Evolutionary conservation across 2,797 vertebrate genomes (phyloP).

Genomic region (Dromococcyx pavoninus): DNA sequence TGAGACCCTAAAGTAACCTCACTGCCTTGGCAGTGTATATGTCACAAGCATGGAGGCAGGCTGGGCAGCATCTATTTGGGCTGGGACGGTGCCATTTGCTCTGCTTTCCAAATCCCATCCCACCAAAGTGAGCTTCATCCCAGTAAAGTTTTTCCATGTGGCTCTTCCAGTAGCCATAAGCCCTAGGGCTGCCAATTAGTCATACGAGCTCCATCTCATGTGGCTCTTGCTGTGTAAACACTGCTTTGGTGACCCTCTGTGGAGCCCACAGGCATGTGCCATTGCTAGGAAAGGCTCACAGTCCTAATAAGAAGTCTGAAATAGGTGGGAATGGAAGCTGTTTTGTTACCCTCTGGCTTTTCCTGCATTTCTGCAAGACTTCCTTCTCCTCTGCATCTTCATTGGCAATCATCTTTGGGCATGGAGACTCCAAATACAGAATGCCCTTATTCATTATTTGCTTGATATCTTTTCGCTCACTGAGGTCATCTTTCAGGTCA

Average conservation of each 20-base stretch:
- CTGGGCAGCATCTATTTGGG: background rate
- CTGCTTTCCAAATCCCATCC: background rate
- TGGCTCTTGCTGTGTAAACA: background rate
- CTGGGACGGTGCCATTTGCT: background rate
- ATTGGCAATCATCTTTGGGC: background rate
- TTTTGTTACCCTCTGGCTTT: no score
- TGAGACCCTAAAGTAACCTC: background rate
- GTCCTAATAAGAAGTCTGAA: background rate
- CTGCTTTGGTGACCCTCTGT: background rate
- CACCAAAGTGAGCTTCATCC: background rate
- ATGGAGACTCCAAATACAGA: accelerated
- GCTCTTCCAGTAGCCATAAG: background rate
- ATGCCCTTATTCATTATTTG: background rate
- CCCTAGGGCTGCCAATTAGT: background rate
- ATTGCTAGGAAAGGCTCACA: background rate
- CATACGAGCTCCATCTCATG: background rate
- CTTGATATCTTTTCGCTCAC: background rate
- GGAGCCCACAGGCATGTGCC: background rate
- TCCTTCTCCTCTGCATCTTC: no score
- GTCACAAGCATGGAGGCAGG: background rate
- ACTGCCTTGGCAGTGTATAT: background rate
- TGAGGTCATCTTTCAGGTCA: background rate
- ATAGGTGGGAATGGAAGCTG: no score
- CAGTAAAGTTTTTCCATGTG: background rate
- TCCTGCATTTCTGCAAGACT: no score